These are phyloP conservation scores for Troides helena DNA, from an alignment of 2,888 invertebrate genomes.

Conservation along the genomic window DNA sequence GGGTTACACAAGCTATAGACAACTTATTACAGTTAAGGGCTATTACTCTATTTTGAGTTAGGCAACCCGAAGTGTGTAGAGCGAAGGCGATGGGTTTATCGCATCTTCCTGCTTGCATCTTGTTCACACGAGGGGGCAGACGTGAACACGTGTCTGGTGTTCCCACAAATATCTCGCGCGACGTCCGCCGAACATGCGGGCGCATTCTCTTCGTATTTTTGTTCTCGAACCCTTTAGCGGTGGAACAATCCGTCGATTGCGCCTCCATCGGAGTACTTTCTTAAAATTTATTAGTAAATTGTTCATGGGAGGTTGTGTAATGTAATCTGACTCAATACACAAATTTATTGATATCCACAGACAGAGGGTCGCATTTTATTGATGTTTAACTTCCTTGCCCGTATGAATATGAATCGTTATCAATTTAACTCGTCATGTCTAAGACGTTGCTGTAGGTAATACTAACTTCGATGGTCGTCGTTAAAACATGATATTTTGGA, in stretches of 20 bases:
- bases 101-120: constrained; percentile 48
- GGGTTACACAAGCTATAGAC: no score
- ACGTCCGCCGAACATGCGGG: constrained; percentile 57
- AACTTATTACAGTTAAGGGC: no score
- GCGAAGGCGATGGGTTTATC: constrained; percentile 41
- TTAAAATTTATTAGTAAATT: constrained; percentile 7
- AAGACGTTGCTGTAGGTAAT: no score
- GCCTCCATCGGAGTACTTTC: constrained; percentile 19
- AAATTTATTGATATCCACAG: no score
- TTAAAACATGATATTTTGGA: no score
- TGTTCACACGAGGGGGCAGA: constrained; percentile 61
- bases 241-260: constrained; percentile 28
- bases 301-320: not conserved
- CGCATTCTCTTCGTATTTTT: constrained; percentile 48
- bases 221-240: constrained; percentile 29
- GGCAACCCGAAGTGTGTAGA: constrained; percentile 36
- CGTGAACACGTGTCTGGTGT: constrained; percentile 61
- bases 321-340: not conserved
- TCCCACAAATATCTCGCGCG: constrained; percentile 50
- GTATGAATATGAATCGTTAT: no score
- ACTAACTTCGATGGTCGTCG: no score
- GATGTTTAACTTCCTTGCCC: no score
- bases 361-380: no score
- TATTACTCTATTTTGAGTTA: no score
- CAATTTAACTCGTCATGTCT: no score